phyloP scores from a whole-genome alignment of 2,113 vertebrate species.

The Apodemus speciosus region DNA sequence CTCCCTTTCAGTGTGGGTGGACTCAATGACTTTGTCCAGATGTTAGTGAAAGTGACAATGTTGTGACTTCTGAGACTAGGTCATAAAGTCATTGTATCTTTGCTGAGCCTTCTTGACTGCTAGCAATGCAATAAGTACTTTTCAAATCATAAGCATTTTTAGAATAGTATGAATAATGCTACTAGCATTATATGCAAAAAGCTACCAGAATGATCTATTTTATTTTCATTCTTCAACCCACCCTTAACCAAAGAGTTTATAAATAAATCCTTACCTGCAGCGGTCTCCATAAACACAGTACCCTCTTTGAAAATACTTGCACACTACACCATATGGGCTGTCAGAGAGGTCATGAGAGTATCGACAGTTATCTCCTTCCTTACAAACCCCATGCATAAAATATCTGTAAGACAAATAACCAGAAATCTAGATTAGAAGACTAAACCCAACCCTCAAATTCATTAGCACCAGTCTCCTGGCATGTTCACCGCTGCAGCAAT shows the following conservation, averaged over 20 bases:
- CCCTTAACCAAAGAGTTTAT: neutral
- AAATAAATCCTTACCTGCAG: conserved; percentile 91
- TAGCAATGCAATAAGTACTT: neutral
- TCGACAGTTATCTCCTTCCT: conserved; percentile 97
- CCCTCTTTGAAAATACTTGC: conserved; percentile 98
- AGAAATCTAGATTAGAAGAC: neutral
- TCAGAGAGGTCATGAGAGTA: conserved; percentile 95
- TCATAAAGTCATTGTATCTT: neutral
- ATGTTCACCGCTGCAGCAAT: neutral
- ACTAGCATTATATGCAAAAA: neutral
- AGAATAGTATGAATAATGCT: neutral
- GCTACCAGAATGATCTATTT: neutral
- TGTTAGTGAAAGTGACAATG: neutral
- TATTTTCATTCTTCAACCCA: neutral
- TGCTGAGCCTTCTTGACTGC: neutral
- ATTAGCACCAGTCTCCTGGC: neutral
- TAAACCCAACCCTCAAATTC: neutral
- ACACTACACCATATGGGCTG: conserved; percentile 93
- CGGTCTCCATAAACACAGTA: conserved; percentile 96
- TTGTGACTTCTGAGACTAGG: neutral
- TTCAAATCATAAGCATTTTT: neutral
- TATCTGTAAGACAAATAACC: conserved; percentile 87
- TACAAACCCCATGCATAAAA: conserved; percentile 98
- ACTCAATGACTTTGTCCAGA: neutral
- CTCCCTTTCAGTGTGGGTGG: neutral